Evolutionary conservation across 2,797 vertebrate genomes (phyloP).

Genomic region (Cyprinodon diabolis): DNA sequence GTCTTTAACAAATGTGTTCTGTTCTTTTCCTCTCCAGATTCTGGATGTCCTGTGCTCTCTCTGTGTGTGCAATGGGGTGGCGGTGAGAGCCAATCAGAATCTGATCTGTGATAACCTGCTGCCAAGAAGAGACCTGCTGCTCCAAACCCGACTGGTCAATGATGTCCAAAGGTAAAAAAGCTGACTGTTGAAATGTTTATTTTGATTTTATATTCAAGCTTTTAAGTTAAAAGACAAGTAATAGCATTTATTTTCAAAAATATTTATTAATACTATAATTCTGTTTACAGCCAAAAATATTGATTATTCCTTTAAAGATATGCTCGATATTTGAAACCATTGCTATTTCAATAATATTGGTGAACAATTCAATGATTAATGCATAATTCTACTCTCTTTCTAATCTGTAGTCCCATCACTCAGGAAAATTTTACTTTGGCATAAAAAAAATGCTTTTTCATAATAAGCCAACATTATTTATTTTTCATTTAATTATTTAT

Average conservation of each 20-base stretch:
- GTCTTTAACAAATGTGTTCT: not conserved
- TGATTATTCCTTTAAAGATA: not conserved
- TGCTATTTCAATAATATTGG: not conserved
- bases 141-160: slow-evolving; percentile 95
- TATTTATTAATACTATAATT: not conserved
- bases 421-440: too few relatives aligned
- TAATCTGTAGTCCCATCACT: not conserved
- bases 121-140: slow-evolving; percentile 92
- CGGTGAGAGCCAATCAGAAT: slow-evolving; percentile 97
- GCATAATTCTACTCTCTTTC: not conserved
- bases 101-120: slow-evolving; percentile 97
- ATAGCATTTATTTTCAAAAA: not conserved
- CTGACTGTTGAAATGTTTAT: not conserved
- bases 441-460: too few relatives aligned
- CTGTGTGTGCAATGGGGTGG: slow-evolving; percentile 97
- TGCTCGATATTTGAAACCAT: not conserved
- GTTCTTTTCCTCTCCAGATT: slow-evolving; percentile 78
- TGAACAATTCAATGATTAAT: not conserved
- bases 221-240: not conserved
- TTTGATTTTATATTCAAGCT: not conserved
- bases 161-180: slow-evolving; percentile 91
- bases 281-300: too few relatives aligned
- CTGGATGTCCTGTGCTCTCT: slow-evolving; percentile 96
- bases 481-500: too few relatives aligned
- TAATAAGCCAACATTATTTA: too few relatives aligned